These are phyloP conservation scores for Manis javanica DNA, from an alignment of 2,797 vertebrate genomes.

Conservation along the genomic window DNA sequence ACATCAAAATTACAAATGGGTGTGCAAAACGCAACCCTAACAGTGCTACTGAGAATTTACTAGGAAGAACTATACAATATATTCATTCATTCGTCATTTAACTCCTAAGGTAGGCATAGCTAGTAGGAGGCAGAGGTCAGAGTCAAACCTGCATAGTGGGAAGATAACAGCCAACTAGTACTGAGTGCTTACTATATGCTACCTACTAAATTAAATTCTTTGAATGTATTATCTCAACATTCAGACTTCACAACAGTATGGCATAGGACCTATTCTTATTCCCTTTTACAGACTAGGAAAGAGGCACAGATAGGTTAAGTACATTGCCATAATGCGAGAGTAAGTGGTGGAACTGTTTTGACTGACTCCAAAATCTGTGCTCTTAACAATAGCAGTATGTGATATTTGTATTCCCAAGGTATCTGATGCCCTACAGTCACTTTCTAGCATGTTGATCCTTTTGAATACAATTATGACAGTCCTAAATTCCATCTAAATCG, in stretches of 20 bases:
- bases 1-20: constrained; percentile 52
- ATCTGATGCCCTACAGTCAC: neutral
- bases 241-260: constrained; percentile 1
- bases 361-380: constrained; percentile 40
- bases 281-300: constrained; percentile 42
- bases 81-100: neutral
- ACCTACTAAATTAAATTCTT: neutral
- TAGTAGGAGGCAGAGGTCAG: constrained; percentile 8
- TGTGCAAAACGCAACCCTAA: constrained; percentile 37
- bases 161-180: neutral
- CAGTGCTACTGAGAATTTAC: neutral
- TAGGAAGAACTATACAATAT: constrained; percentile 30
- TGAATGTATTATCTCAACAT: neutral
- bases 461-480: neutral
- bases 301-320: neutral
- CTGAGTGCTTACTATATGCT: neutral
- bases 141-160: neutral
- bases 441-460: constrained; percentile 31
- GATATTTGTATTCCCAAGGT: neutral
- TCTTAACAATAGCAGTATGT: neutral
- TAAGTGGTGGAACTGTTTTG: constrained; percentile 20
- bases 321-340: neutral
- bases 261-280: neutral
- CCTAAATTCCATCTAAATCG: neutral
- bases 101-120: neutral